Evolutionary conservation across 2,797 vertebrate species (phyloP).

Genomic region (Rhinoraja longicauda): DNA sequence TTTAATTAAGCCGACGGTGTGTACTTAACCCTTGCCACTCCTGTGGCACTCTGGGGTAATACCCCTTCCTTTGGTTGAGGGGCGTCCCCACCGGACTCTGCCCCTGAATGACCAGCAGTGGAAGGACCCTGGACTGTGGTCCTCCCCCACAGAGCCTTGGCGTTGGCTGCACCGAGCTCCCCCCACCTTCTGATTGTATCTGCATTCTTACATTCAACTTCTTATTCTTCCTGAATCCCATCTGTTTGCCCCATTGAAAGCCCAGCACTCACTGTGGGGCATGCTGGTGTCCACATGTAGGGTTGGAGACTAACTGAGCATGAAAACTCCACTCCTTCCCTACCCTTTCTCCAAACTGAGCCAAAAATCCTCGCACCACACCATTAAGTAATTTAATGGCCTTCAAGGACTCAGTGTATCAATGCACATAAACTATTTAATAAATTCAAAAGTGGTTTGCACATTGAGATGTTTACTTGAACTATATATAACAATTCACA

Average conservation of each 20-base stretch:
- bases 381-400: neutral
- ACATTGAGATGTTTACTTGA: slow-evolving; percentile 10
- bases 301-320: neutral
- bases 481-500: slow-evolving; percentile 24
- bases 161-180: no score
- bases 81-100: no score
- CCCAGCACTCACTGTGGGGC: neutral
- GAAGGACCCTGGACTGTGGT: no score
- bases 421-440: slow-evolving; percentile 17
- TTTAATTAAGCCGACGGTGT: no score
- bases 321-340: neutral
- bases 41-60: no score
- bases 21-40: no score
- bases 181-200: neutral
- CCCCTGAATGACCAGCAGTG: no score
- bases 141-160: no score
- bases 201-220: neutral
- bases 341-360: neutral
- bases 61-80: no score
- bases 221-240: neutral
- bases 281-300: no score
- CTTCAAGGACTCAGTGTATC: slow-evolving; percentile 6
- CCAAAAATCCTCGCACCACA: neutral
- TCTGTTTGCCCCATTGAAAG: neutral
- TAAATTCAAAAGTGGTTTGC: neutral